Evolutionary conservation across 2,113 vertebrate species (phyloP).

Genomic region (Telmatochromis brichardi): DNA sequence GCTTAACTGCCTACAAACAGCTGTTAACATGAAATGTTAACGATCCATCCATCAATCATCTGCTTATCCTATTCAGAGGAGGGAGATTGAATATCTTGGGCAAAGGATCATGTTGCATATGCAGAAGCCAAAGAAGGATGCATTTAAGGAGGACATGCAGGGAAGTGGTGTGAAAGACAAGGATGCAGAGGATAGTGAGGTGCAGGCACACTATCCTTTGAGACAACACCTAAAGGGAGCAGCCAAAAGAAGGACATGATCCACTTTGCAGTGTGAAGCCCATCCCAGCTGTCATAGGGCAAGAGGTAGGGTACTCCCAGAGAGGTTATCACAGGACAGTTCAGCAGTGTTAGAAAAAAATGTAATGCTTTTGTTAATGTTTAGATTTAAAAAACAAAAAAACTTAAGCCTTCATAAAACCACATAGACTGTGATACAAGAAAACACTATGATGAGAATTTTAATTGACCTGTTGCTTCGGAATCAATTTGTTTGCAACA

Average conservation of each 20-base stretch:
- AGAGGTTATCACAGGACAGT: neutral
- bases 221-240: neutral
- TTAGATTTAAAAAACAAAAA: neutral
- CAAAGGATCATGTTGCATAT: neutral
- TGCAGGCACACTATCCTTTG: neutral
- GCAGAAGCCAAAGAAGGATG: neutral
- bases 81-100: neutral
- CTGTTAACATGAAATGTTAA: neutral
- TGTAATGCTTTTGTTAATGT: neutral
- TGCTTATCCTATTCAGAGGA: neutral
- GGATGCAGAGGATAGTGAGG: neutral
- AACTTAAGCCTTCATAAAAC: neutral
- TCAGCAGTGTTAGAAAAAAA: neutral
- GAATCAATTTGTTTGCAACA: neutral
- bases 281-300: neutral
- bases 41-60: neutral
- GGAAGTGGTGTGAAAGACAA: neutral
- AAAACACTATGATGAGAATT: neutral
- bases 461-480: neutral
- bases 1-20: neutral
- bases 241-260: neutral
- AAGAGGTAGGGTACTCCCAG: neutral
- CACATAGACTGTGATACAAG: neutral
- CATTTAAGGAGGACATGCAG: neutral
- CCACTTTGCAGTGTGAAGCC: neutral